These are phyloP conservation scores for Orthonychiurus folsomi DNA, from an alignment of 2,888 invertebrate genomes.

Conservation along the genomic window DNA sequence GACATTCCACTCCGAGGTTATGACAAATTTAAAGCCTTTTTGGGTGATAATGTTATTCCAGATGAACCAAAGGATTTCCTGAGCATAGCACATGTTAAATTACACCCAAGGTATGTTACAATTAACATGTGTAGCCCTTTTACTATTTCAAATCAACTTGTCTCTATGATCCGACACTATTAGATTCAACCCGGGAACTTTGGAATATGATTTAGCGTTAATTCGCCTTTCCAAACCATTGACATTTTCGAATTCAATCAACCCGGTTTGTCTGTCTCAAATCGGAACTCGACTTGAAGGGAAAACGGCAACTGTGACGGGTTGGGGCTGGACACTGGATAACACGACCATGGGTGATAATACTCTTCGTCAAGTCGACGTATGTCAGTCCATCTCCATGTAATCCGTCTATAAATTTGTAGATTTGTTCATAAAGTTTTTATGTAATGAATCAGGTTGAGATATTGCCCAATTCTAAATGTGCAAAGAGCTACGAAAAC, in stretches of 20 bases:
- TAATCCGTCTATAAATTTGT: too few relatives aligned
- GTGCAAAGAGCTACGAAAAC: background rate
- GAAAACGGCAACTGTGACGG: background rate
- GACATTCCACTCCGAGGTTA: background rate
- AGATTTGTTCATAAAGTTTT: too few relatives aligned
- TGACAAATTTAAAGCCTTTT: background rate
- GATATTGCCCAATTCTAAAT: background rate
- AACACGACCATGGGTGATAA: too few relatives aligned
- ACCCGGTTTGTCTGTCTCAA: background rate
- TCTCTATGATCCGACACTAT: too few relatives aligned
- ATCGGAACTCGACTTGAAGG: background rate
- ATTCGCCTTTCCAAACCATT: background rate
- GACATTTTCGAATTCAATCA: background rate
- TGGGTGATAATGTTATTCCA: background rate
- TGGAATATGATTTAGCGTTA: background rate
- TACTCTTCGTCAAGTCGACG: too few relatives aligned
- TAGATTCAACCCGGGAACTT: background rate
- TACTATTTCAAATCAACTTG: too few relatives aligned
- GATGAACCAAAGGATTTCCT: background rate
- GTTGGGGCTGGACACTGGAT: background rate
- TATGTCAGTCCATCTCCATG: too few relatives aligned
- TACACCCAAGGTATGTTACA: background rate
- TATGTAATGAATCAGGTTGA: background rate
- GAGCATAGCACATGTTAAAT: background rate
- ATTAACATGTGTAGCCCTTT: too few relatives aligned